These are phyloP conservation scores for Idaea aversata DNA, from an alignment of 2,888 invertebrate species.

Conservation along the genomic window DNA sequence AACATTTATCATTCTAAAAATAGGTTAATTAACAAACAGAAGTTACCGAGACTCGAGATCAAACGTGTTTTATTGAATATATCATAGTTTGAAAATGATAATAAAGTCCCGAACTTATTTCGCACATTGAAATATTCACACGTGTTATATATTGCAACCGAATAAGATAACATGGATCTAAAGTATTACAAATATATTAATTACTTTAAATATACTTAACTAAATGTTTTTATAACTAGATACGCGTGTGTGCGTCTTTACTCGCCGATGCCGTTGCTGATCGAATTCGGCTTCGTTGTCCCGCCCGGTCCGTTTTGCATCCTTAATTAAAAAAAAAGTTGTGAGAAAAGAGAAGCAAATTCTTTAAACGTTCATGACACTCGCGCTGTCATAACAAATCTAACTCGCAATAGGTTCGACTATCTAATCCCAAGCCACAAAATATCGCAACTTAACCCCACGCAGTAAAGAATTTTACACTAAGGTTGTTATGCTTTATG, in stretches of 20 bases:
- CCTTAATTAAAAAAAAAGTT: slow-evolving; percentile 37
- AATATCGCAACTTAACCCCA: too few species aligned
- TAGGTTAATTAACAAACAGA: slow-evolving; percentile 52
- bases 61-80: slow-evolving; percentile 65
- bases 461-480: too few species aligned
- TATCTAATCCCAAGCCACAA: too few species aligned
- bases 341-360: too few species aligned
- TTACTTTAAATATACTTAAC: slow-evolving; percentile 8
- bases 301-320: slow-evolving; percentile 39
- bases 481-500: too few species aligned
- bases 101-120: slow-evolving; percentile 62
- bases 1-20: slow-evolving; percentile 54
- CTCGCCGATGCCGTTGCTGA: slow-evolving; percentile 63
- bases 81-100: slow-evolving; percentile 58
- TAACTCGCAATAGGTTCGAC: too few species aligned
- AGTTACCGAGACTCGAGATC: slow-evolving; percentile 69
- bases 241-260: slow-evolving; percentile 28
- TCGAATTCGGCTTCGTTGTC: slow-evolving; percentile 42
- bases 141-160: slow-evolving; percentile 55
- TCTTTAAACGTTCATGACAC: too few species aligned
- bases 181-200: slow-evolving; percentile 17
- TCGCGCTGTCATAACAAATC: too few species aligned
- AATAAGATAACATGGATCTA: slow-evolving; percentile 29
- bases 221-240: background rate
- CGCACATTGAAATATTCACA: slow-evolving; percentile 73